phyloP scores from a whole-genome alignment of 2,113 vertebrate species.

The Nannobrachium achirus region DNA sequence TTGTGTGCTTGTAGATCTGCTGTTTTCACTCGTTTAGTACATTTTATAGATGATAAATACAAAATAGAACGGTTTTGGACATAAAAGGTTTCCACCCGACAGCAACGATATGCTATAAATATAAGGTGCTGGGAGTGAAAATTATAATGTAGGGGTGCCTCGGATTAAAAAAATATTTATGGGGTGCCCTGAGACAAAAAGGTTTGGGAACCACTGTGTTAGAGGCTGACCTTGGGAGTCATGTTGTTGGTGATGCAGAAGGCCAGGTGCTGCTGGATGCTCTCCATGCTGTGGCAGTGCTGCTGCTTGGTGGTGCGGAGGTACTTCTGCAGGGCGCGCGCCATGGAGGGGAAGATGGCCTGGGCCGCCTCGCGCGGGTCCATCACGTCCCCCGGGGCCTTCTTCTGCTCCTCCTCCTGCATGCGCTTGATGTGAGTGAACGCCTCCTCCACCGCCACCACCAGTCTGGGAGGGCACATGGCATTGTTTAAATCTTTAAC shows the following conservation, averaged over 20 bases:
- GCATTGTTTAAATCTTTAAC: neutral
- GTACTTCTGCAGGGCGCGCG: slow-evolving; percentile 95
- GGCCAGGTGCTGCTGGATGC: slow-evolving; percentile 94
- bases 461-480: slow-evolving; percentile 78
- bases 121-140: too few species aligned
- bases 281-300: slow-evolving; percentile 98
- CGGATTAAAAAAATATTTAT: too few species aligned
- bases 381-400: slow-evolving; percentile 90
- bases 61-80: too few species aligned
- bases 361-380: slow-evolving; percentile 94
- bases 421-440: slow-evolving; percentile 94
- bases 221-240: slow-evolving; percentile 99
- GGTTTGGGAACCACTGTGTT: too few species aligned
- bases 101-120: too few species aligned
- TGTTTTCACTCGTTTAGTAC: too few species aligned
- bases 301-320: slow-evolving; percentile 94
- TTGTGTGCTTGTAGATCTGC: too few species aligned
- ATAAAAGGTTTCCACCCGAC: too few species aligned
- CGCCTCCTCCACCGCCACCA: slow-evolving; percentile 94
- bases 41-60: too few species aligned
- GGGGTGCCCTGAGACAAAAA: too few species aligned
- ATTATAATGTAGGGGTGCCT: too few species aligned
- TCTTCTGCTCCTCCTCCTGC: slow-evolving; percentile 92
- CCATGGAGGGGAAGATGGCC: slow-evolving; percentile 97
- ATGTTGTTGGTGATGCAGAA: slow-evolving; percentile 96